Evolutionary conservation across 2,888 invertebrate genomes (phyloP).

Genomic region (Oasisia sp.): DNA sequence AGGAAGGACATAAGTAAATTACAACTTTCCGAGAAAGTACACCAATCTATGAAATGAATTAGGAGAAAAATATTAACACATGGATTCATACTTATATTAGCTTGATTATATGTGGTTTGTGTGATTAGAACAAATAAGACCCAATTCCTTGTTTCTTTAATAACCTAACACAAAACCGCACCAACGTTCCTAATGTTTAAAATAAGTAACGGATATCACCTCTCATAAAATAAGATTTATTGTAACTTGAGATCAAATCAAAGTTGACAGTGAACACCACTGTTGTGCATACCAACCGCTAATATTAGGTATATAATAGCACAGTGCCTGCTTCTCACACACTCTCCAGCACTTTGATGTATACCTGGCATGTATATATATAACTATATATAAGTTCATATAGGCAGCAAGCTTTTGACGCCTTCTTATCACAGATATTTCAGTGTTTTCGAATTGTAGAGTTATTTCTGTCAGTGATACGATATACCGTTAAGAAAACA

Average conservation of each 20-base stretch:
- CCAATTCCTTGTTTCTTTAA: not conserved
- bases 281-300: not conserved
- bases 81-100: no score
- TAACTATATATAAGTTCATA: not conserved
- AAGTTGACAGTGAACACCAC: not conserved
- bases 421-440: not conserved
- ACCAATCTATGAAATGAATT: no score
- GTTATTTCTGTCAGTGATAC: not conserved
- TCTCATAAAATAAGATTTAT: conserved; percentile 17
- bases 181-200: not conserved
- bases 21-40: no score
- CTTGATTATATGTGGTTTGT: no score
- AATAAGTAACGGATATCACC: not conserved
- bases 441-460: not conserved
- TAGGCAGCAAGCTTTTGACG: not conserved
- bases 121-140: no score
- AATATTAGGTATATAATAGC: not conserved
- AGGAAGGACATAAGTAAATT: no score
- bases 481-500: not conserved
- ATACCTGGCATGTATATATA: not conserved
- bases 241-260: not conserved
- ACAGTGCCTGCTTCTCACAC: not conserved
- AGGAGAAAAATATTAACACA: no score
- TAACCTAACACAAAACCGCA: not conserved
- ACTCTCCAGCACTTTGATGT: not conserved